These are phyloP conservation scores for Lapara coniferarum DNA, from an alignment of 2,888 invertebrate species.

Conservation along the genomic window DNA sequence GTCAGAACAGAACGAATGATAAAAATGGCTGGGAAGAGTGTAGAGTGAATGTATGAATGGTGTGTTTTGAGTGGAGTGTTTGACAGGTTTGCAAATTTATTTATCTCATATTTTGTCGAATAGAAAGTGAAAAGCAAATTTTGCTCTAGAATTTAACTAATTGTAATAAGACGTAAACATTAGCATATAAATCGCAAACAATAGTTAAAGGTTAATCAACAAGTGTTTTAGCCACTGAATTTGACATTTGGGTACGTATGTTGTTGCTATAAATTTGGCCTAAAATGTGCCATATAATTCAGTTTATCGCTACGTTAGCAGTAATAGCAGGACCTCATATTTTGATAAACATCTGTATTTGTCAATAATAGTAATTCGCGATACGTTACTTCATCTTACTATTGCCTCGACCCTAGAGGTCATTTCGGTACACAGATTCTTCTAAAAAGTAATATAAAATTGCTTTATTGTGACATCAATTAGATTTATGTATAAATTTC, in stretches of 20 bases:
- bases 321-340: background rate
- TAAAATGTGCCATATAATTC: constrained; percentile 39
- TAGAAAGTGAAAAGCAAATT: constrained; percentile 56
- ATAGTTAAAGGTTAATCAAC: constrained; percentile 32
- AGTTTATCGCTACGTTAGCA: background rate
- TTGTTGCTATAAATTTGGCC: constrained; percentile 61
- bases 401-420: background rate
- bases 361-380: background rate
- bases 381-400: background rate
- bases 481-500: constrained; percentile 39
- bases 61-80: constrained; percentile 50
- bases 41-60: background rate
- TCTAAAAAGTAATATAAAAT: background rate
- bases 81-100: constrained; percentile 57
- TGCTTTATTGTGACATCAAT: constrained; percentile 15
- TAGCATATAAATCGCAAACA: background rate
- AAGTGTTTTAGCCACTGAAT: constrained; percentile 42
- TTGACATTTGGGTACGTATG: constrained; percentile 63
- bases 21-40: constrained; percentile 24
- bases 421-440: constrained; percentile 4
- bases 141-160: constrained; percentile 27
- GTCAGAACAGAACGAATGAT: constrained; percentile 26
- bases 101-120: constrained; percentile 52
- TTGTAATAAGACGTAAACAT: background rate
- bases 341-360: background rate